Evolutionary conservation across 2,888 invertebrate species (phyloP).

Genomic region (Drosophila birchii): DNA sequence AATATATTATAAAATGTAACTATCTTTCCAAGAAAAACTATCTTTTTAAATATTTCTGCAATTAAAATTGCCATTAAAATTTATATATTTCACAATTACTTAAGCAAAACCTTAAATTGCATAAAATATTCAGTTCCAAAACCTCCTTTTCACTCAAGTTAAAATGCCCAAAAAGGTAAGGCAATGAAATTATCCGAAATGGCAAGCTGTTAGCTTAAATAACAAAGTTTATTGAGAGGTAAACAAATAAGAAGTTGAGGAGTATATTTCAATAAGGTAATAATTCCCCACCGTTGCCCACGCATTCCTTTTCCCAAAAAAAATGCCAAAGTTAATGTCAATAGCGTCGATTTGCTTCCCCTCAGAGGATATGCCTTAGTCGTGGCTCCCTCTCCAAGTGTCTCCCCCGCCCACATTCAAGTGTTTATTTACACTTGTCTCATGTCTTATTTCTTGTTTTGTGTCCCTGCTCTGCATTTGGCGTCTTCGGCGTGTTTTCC

Average conservation of each 20-base stretch:
- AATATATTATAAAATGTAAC: neutral
- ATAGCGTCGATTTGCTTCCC: slow-evolving; percentile 1
- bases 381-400: slow-evolving; percentile 4
- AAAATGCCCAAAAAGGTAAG: neutral
- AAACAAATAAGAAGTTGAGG: slow-evolving; percentile 8
- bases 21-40: neutral
- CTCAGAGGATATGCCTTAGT: slow-evolving; percentile 24
- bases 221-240: slow-evolving; percentile 10
- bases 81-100: neutral
- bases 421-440: slow-evolving; percentile 51
- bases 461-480: slow-evolving; percentile 49
- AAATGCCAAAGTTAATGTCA: slow-evolving; percentile 23
- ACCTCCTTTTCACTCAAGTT: neutral
- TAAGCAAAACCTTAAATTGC: neutral
- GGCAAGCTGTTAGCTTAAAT: neutral
- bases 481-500: slow-evolving; percentile 19
- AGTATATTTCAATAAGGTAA: slow-evolving; percentile 20
- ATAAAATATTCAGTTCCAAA: no score
- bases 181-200: neutral
- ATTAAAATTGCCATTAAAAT: neutral
- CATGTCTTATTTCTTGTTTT: slow-evolving; percentile 65
- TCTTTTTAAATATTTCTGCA: neutral
- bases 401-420: slow-evolving; percentile 2
- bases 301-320: slow-evolving; percentile 7
- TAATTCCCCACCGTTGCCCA: neutral